Base-by-base conservation (phyloP, 2,113 vertebrate genomes). In the Neogale vison region DNA sequence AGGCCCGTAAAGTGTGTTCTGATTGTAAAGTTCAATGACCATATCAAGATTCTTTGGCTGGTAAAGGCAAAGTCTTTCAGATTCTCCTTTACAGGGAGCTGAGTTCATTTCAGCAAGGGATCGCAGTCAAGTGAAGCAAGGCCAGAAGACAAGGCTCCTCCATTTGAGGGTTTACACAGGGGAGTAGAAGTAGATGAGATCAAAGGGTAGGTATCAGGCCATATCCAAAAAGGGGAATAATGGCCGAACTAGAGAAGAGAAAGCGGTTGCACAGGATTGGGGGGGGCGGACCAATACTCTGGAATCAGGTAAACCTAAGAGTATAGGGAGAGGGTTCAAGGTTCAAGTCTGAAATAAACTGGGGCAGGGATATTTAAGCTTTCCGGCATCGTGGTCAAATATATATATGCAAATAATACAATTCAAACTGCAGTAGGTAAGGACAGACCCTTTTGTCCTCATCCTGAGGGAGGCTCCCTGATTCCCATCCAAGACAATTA, bases 21-120 rank as follows among this genome's bases (percentile, higher is more conserved):
- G 23, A 94, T 34, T 84, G 4, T 90, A 84, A 97, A 97, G 65
- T 74, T 93, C 95, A 94, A 26, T 67, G 71, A 90, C 26, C 81
- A 45, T 59, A 93, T 88, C 84, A 63, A 79, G 90, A 96, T 57
- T 90, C 71, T 71, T 55, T 61, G 69, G 31, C 47, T 79, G 23
- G 39, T 9, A 36, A 97, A 92, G 21, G 72, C 21, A 61, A 65
- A 34, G 34, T 42, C 83, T 95, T 79, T 84, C 18, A 52, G 52
- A 77, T 61, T 87, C 31, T 77, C 87, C 39, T 93, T 82, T 92
- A 55, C 23, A 42, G 34, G 61, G 42, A 72, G 72, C 80, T 67
- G 50, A 83, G 63, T 87, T 87, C 36, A 95, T 52, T 61, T 96
- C 26, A 92, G 36, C 42, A 74, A 93, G 29, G 14, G 74, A 59